Evolutionary conservation across 2,888 invertebrate species (phyloP).

Genomic region (Fragum fragum): DNA sequence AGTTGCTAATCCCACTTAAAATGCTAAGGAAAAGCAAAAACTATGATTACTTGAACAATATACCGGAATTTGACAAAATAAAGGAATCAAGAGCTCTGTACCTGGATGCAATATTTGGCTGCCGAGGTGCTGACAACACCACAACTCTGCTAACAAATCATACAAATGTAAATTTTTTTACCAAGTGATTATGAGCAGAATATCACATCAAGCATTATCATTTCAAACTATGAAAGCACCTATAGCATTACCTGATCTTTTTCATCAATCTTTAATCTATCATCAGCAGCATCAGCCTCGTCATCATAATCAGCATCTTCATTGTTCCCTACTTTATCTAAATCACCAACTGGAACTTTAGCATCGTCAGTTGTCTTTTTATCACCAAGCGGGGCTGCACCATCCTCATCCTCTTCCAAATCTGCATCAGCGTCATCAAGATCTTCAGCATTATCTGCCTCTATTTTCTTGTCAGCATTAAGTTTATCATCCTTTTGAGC

Average conservation of each 20-base stretch:
- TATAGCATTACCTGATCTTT: neutral
- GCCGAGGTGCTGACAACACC: too few species aligned
- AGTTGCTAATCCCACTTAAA: too few species aligned
- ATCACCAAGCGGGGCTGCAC: neutral
- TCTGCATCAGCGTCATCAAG: neutral
- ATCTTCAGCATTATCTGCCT: conserved; percentile 6
- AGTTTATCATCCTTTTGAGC: conserved; percentile 8
- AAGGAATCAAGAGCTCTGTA: too few species aligned
- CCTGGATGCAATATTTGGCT: too few species aligned
- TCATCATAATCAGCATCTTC: conserved; percentile 17
- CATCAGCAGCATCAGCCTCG: neutral
- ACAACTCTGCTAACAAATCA: too few species aligned
- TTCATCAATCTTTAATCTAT: neutral
- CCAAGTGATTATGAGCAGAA: too few species aligned
- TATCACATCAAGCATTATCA: too few species aligned
- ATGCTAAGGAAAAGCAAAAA: too few species aligned
- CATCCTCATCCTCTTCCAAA: conserved; percentile 25
- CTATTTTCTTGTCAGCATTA: conserved; percentile 1
- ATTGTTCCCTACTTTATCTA: conserved; percentile 9
- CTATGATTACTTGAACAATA: too few species aligned
- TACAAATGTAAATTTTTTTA: too few species aligned
- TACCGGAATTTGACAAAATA: too few species aligned
- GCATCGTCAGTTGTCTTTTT: neutral
- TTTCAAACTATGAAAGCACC: too few species aligned
- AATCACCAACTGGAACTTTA: neutral